Percentiles rank a stretch among this genome's conserved stretches.
Evolutionary conservation across 2,113 vertebrate genomes (phyloP).

Genomic region (Amblyopsis rosae): DNA sequence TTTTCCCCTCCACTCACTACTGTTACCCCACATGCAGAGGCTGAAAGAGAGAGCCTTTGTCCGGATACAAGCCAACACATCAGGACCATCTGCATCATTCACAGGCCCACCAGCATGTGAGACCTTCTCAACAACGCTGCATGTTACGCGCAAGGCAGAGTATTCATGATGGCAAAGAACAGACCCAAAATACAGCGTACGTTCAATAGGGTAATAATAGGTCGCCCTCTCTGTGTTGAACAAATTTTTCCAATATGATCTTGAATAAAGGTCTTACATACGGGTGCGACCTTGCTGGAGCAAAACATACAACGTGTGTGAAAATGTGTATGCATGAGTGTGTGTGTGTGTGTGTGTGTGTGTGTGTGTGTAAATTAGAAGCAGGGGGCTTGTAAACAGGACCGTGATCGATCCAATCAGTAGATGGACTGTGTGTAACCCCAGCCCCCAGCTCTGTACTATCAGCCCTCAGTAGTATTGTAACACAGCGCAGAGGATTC

Average conservation of each 20-base stretch:
- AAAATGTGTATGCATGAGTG: not conserved
- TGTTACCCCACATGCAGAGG: not conserved
- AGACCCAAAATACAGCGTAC: too few species aligned
- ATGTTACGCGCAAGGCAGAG: too few species aligned
- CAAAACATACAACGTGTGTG: not conserved
- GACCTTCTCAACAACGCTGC: too few species aligned
- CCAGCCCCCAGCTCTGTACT: not conserved
- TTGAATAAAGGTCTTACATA: not conserved
- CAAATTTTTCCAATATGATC: too few species aligned
- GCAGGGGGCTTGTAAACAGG: slow-evolving; percentile 17
- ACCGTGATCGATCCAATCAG: slow-evolving; percentile 24
- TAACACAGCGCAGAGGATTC: slow-evolving; percentile 46
- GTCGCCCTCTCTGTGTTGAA: too few species aligned
- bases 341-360: not conserved
- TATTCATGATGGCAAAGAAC: too few species aligned
- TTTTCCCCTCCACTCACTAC: not conserved
- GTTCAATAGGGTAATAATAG: too few species aligned
- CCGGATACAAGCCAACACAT: not conserved
- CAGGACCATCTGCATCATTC: not conserved
- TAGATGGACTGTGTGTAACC: slow-evolving; percentile 10
- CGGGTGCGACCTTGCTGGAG: not conserved
- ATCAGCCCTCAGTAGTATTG: slow-evolving; percentile 13
- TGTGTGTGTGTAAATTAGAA: not conserved
- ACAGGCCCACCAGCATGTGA: not conserved
- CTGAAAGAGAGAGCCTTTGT: not conserved